Conservation (phyloP, 2,797 vertebrate genomes). For the Enteromius mattozi region DNA sequence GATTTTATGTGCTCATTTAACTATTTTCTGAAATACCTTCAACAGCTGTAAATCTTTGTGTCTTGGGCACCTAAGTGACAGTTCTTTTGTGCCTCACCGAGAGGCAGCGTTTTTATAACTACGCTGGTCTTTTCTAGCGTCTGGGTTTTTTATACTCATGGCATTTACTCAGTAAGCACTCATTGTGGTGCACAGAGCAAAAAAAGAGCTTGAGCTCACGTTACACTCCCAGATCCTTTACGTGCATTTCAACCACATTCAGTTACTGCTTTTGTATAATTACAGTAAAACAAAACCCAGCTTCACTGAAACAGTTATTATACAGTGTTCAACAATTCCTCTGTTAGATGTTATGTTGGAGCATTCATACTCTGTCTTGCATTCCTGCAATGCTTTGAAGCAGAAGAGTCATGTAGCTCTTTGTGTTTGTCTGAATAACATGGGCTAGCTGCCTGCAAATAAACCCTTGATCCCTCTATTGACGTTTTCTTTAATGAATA, state of each 20-base stretch:
- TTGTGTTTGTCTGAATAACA: conserved; percentile 48
- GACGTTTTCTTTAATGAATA: conserved; percentile 22
- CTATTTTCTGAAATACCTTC: background rate
- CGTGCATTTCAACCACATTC: conserved; percentile 31
- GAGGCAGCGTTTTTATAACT: conserved; percentile 67
- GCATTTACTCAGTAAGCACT: conserved; percentile 62
- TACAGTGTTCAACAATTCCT: background rate
- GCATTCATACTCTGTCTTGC: background rate
- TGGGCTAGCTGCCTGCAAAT: conserved; percentile 42
- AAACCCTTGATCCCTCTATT: conserved; percentile 44
- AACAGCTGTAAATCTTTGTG: conserved; percentile 21
- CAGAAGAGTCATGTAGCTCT: conserved; percentile 30
- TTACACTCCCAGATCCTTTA: conserved; percentile 49
- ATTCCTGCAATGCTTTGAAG: conserved; percentile 40
- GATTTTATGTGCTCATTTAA: background rate
- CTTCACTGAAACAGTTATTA: background rate
- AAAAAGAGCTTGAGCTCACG: conserved; percentile 39
- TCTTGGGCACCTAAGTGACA: background rate
- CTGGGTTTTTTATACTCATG: conserved; percentile 58
- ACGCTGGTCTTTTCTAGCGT: conserved; percentile 61
- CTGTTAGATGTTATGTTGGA: conserved; percentile 18
- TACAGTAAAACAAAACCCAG: conserved; percentile 18
- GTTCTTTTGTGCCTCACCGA: conserved; percentile 43
- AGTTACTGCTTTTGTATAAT: background rate
- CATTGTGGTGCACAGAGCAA: conserved; percentile 54